A percentile compares a stretch with the other conserved stretches of the same genome.
Conservation (phyloP, 2,113 vertebrate genomes). For the Dasypus novemcinctus region DNA sequence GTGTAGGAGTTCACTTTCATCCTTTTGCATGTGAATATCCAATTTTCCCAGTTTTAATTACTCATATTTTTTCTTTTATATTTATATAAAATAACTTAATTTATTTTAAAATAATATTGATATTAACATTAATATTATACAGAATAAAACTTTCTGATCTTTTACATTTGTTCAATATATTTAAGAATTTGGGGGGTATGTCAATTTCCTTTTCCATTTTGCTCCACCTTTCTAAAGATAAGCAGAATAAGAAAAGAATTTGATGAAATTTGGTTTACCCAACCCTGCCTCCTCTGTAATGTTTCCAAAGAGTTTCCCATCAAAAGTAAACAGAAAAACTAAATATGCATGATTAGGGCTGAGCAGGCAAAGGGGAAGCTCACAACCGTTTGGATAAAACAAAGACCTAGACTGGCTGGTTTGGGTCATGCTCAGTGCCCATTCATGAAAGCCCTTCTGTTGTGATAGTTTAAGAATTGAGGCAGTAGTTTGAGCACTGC, state of each 20-base stretch:
- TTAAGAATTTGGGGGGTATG: neutral
- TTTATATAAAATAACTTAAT: neutral
- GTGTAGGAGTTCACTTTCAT: too few relatives aligned
- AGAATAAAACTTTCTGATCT: neutral
- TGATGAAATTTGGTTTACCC: neutral
- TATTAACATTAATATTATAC: neutral
- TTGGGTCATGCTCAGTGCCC: neutral
- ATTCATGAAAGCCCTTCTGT: neutral
- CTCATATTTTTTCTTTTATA: neutral
- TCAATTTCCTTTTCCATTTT: neutral
- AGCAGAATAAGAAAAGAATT: neutral
- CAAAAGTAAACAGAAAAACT: neutral
- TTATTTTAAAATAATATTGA: neutral
- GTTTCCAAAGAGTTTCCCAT: neutral
- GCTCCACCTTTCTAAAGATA: neutral
- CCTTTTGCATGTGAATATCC: too few relatives aligned
- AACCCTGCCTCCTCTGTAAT: neutral
- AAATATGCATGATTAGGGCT: neutral
- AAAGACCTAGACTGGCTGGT: neutral
- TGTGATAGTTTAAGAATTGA: neutral
- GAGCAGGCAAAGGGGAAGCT: neutral
- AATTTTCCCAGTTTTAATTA: neutral
- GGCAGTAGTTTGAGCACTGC: neutral
- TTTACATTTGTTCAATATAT: neutral
- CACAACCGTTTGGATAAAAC: neutral